Conservation (phyloP, 2,113 vertebrate species). For the Myotis lucifugus region DNA sequence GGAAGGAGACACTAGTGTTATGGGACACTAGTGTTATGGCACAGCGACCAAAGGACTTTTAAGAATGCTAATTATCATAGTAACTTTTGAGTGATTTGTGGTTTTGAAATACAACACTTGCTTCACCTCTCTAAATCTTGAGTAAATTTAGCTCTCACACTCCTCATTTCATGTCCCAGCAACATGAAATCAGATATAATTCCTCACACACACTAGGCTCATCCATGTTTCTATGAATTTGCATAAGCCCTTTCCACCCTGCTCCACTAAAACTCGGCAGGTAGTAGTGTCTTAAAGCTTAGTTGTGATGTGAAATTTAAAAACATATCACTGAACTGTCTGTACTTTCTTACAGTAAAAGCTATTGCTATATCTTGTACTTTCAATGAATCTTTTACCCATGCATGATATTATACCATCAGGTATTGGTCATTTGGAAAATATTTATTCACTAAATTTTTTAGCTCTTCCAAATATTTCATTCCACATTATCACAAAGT, state of each 20-base stretch:
- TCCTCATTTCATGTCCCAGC: neutral
- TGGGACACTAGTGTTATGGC: too few species aligned
- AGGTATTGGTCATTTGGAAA: neutral
- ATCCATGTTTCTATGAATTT: neutral
- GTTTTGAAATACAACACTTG: neutral
- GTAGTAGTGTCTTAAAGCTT: neutral
- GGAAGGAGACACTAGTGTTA: neutral
- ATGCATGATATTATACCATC: neutral
- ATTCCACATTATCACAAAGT: neutral
- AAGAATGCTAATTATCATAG: neutral
- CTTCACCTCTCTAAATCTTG: neutral
- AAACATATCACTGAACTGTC: neutral
- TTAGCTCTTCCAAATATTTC: neutral
- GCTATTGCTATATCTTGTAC: neutral
- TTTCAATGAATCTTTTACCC: neutral
- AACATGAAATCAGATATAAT: neutral
- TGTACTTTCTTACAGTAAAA: neutral
- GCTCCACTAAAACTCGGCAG: neutral
- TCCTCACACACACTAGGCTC: neutral
- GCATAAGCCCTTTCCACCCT: neutral
- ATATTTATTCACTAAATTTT: neutral
- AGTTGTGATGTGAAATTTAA: neutral
- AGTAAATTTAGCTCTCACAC: neutral
- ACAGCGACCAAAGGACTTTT: neutral
- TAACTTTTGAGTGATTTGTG: neutral